These are phyloP conservation scores for Anisognathus igniventris DNA, from an alignment of 2,797 vertebrate species.

Conservation along the genomic window DNA sequence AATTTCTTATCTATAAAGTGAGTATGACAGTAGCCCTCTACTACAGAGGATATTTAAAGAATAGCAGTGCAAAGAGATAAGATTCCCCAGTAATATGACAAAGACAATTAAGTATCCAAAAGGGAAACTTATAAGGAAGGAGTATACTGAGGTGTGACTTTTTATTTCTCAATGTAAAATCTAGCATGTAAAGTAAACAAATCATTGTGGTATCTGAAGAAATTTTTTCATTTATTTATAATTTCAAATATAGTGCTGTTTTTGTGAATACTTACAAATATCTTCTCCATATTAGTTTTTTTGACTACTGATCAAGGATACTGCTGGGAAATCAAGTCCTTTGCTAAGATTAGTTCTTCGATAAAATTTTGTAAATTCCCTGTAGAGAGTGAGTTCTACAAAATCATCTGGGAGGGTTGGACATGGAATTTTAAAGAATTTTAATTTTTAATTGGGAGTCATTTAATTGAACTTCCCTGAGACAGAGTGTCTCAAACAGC, in stretches of 20 bases:
- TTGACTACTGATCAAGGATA: not conserved
- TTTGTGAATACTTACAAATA: not conserved
- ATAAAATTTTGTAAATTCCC: not conserved
- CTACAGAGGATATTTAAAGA: not conserved
- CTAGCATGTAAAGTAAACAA: not conserved
- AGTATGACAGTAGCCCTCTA: not conserved
- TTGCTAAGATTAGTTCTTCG: not conserved
- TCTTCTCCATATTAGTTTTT: not conserved
- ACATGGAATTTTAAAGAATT: not conserved
- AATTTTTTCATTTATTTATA: not conserved
- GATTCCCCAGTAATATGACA: not conserved
- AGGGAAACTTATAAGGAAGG: not conserved
- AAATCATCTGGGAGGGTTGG: not conserved
- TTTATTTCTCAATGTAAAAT: not conserved
- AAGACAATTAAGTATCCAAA: not conserved
- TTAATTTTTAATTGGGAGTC: not conserved
- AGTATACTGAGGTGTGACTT: not conserved
- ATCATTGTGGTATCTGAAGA: not conserved
- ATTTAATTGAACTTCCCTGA: not conserved
- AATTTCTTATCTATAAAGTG: not conserved
- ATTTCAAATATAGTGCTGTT: not conserved
- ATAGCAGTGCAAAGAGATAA: not conserved
- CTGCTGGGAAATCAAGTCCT: not conserved
- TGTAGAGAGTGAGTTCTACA: not conserved
- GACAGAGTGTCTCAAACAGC: not conserved